Conservation (phyloP, 2,888 invertebrate species). For the Carpatolechia fugitivella region DNA sequence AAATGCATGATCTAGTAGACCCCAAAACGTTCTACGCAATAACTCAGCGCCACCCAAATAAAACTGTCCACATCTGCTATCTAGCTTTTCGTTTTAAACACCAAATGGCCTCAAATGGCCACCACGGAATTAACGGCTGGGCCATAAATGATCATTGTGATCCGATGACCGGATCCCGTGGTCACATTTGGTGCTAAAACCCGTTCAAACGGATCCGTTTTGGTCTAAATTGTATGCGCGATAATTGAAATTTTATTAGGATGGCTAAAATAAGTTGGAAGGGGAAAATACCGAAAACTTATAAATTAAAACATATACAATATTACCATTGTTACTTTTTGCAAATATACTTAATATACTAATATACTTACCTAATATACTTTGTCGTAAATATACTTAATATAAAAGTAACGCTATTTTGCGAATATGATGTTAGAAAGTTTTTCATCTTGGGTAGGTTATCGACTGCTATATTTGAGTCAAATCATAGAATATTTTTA, state of each 20-base stretch:
- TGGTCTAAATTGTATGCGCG: neutral
- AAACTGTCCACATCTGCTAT: conserved; percentile 5
- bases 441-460: no score
- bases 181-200: conserved; percentile 1
- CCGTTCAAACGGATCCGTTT: neutral
- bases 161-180: neutral
- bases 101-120: neutral
- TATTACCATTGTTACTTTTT: no score
- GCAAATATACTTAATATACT: no score
- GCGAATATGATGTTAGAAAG: no score
- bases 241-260: neutral
- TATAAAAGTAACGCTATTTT: no score
- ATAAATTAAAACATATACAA: no score
- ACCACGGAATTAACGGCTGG: conserved; percentile 2
- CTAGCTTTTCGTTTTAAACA: conserved; percentile 1
- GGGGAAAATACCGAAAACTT: neutral
- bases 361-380: no score
- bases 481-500: no score
- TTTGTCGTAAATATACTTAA: no score
- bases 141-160: conserved; percentile 11
- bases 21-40: neutral
- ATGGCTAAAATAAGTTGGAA: neutral
- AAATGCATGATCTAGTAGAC: no score
- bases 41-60: neutral
- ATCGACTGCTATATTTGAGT: no score